Percentiles rank a stretch among this genome's conserved stretches.
Evolutionary conservation across 2,888 invertebrate species (phyloP).

Genomic region (Tetranychus truncatus): DNA sequence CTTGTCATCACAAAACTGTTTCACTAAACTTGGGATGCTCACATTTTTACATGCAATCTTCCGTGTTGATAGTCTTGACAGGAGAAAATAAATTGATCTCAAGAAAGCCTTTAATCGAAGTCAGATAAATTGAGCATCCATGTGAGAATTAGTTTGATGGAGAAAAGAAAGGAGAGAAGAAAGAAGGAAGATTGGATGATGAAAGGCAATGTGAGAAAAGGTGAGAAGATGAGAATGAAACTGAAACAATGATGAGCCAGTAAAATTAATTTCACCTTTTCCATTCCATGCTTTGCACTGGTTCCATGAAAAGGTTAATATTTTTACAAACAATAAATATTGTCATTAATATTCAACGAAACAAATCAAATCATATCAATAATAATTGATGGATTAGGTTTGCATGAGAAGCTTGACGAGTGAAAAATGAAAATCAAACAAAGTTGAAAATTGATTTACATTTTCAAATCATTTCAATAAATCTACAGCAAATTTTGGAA

Average conservation of each 20-base stretch:
- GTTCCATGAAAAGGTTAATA: no score
- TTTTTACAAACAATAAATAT: no score
- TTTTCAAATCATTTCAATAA: no score
- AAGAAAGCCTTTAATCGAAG: background rate
- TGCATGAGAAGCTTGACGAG: no score
- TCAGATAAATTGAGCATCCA: conserved; percentile 1
- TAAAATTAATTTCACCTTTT: background rate
- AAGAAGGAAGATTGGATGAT: background rate
- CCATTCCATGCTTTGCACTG: no score
- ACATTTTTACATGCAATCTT: background rate
- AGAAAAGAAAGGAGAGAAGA: background rate
- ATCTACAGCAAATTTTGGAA: no score
- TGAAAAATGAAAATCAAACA: no score
- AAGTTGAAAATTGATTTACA: no score
- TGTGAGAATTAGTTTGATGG: background rate
- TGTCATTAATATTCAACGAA: no score
- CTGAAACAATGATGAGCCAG: background rate
- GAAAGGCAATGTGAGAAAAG: background rate
- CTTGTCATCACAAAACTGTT: background rate
- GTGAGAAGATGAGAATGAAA: background rate
- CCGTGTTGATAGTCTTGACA: background rate
- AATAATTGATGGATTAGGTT: no score
- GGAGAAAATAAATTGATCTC: background rate
- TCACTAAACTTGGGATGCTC: background rate
- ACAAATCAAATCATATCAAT: no score